Evolutionary conservation across 2,888 invertebrate species (phyloP), one percentile per base, ranked within the genome.

Genomic region (Lithophane semibrunnea): DNA sequence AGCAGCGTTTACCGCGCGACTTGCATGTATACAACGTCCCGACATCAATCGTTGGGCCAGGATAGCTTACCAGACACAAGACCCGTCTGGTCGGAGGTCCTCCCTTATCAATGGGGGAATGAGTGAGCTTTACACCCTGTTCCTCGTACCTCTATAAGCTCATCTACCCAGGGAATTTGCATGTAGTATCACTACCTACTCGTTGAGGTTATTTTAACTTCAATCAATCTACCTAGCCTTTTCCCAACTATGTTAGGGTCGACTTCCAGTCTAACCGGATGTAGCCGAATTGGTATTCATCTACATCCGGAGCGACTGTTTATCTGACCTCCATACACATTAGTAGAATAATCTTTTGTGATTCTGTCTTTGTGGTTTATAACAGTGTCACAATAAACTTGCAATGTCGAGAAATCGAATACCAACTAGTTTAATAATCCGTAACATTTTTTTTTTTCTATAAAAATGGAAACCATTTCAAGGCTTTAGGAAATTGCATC

Each of bases 381-480:
- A 21, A 24, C 5, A 54, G 37, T 44, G 13, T 16, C 60, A 24
- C 44, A 60, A 47, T 71, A 24, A 52, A 70, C 58, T 29, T 61
- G 12, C 5, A 72, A 71, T 61, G 16, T 21, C 37, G 47, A 61
- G 77, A 54, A 77, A 80, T 54, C 52, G 52, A 68, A 37, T 16
- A 60, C 29, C 8, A 18, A 21, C 12, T 29, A 58, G 52, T 77
- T 71, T 37, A 44, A 16, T 21, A 77, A 70, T 60, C 44, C 18
- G 18, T 60, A 1, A 44, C 10, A 64, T 52, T 75, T 79, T 29
- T 79, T 29, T 49, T 52, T 54, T 60, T 42, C n/a, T 16, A 24
- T 16, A 12, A 64, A 21, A 61, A 29, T 54, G 16, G 44, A 71
- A 79, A 79, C 9, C 1, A 1, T 21, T 70, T 21, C 42, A 42